Percentiles rank a stretch among this genome's conserved stretches.
These are phyloP conservation scores for Spilosoma lubricipeda DNA, from an alignment of 2,888 invertebrate genomes.

Conservation along the genomic window DNA sequence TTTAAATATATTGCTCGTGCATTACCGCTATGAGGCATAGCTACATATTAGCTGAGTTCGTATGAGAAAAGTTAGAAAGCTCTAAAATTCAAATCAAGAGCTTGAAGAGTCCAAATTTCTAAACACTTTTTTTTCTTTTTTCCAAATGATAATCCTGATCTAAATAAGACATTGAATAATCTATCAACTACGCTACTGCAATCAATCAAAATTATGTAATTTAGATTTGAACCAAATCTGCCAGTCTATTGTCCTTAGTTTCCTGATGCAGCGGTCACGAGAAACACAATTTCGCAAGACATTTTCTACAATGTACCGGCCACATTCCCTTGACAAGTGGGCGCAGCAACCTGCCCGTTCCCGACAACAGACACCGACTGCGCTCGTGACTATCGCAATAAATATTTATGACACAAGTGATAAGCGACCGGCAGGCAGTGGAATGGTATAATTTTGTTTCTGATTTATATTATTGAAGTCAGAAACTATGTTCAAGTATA, in stretches of 20 bases:
- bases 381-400: slow-evolving; percentile 68
- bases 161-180: not conserved
- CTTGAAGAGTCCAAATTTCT: no score
- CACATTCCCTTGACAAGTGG: slow-evolving; percentile 64
- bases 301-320: slow-evolving; percentile 38
- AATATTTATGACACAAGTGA: slow-evolving; percentile 24
- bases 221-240: slow-evolving; percentile 13
- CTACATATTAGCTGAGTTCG: no score
- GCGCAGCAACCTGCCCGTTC: slow-evolving; percentile 57
- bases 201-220: slow-evolving; percentile 13
- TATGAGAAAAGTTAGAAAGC: no score
- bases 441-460: not conserved
- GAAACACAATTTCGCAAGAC: slow-evolving; percentile 44
- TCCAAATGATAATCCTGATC: not conserved
- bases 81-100: no score
- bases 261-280: slow-evolving; percentile 34
- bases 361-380: slow-evolving; percentile 57
- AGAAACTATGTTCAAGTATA: no score
- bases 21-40: no score
- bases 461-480: not conserved
- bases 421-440: not conserved
- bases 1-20: no score
- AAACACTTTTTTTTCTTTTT: no score
- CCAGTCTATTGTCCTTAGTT: slow-evolving; percentile 40
- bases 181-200: not conserved